A percentile compares a stretch with the other conserved stretches of the same genome.
Conservation (phyloP, 1,140 invertebrate species). For the Zelostemma sp. region DNA sequence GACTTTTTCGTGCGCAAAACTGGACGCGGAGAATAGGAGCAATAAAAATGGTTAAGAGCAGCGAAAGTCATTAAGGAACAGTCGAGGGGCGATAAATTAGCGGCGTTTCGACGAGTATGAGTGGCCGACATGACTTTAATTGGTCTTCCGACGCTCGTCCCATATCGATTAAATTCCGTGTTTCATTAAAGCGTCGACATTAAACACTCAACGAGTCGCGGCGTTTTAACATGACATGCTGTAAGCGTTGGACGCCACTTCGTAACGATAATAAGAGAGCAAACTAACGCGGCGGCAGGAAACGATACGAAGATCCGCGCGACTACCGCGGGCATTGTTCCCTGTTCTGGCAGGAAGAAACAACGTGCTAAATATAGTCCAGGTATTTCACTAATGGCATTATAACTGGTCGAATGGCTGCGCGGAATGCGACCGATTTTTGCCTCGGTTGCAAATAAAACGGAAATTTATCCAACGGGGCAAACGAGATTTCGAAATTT, state of each 20-base stretch:
- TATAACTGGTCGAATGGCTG: slow-evolving; percentile 33
- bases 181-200: slow-evolving; percentile 13
- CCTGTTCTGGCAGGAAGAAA: slow-evolving; percentile 34
- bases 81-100: not conserved
- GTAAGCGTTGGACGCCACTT: slow-evolving; percentile 14
- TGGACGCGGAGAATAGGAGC: slow-evolving; percentile 1
- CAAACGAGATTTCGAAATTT: too few species aligned
- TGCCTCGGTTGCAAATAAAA: not conserved
- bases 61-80: not conserved
- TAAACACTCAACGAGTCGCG: slow-evolving; percentile 19
- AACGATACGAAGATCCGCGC: slow-evolving; percentile 22
- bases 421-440: not conserved
- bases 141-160: slow-evolving; percentile 14
- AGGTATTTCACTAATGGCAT: slow-evolving; percentile 28
- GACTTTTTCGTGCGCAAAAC: too few species aligned
- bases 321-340: slow-evolving; percentile 23
- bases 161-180: slow-evolving; percentile 12
- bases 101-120: slow-evolving; percentile 1
- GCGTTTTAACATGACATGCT: slow-evolving; percentile 3
- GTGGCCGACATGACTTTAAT: slow-evolving; percentile 19
- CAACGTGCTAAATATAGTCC: slow-evolving; percentile 14
- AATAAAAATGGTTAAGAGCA: slow-evolving; percentile 4
- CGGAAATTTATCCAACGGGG: too few species aligned
- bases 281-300: slow-evolving; percentile 31
- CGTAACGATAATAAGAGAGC: slow-evolving; percentile 36